Conservation (phyloP, 1,140 invertebrate genomes). For the Harlomillsia oculata region DNA sequence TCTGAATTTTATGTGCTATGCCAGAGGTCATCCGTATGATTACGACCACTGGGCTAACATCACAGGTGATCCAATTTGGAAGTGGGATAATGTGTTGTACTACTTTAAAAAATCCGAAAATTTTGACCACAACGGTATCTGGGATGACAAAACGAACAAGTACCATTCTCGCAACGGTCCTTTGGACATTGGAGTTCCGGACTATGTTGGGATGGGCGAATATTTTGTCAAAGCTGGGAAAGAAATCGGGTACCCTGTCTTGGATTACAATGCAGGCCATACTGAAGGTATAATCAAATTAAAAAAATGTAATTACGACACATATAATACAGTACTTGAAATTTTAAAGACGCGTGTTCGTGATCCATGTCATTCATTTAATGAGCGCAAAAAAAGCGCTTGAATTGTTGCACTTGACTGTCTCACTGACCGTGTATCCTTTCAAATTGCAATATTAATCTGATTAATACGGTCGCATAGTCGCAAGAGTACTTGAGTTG, state of each 20-base stretch:
- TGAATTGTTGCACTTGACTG: too few species aligned
- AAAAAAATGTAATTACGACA: background rate
- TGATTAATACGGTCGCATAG: too few species aligned
- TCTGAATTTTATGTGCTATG: constrained; percentile 58
- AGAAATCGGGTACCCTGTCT: constrained; percentile 57
- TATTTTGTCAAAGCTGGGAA: constrained; percentile 46
- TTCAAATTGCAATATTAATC: too few species aligned
- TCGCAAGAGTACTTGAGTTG: too few species aligned
- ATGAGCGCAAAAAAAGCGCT: too few species aligned
- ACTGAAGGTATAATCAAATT: constrained; percentile 37
- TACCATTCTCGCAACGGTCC: constrained; percentile 18
- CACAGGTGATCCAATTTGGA: constrained; percentile 75
- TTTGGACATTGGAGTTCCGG: constrained; percentile 6
- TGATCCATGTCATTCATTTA: too few species aligned
- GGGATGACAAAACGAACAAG: constrained; percentile 14
- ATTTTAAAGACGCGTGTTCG: too few species aligned
- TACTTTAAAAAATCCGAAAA: constrained; percentile 52
- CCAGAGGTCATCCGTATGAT: constrained; percentile 59
- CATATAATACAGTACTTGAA: too few species aligned
- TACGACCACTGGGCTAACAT: constrained; percentile 81
- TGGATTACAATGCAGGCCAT: constrained; percentile 50
- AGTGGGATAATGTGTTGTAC: constrained; percentile 67
- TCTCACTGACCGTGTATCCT: too few species aligned
- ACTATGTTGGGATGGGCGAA: constrained; percentile 14
- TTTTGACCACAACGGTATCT: constrained; percentile 34